phyloP scores from a whole-genome alignment of 2,797 vertebrate species.

The Babyrousa celebensis region DNA sequence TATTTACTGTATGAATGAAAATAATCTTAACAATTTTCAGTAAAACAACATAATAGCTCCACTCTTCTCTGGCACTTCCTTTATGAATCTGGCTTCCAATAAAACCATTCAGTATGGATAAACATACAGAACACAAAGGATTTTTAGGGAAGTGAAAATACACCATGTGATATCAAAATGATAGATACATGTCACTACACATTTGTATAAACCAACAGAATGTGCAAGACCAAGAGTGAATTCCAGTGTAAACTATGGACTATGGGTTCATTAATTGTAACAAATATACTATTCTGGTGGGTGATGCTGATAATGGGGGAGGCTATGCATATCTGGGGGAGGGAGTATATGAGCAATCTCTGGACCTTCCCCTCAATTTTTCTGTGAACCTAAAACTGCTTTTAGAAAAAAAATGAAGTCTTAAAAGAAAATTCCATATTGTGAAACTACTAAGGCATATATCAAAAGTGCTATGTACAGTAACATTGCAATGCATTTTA shows the following conservation, averaged over 20 bases:
- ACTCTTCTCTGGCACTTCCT: slow-evolving; percentile 7
- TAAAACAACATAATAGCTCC: slow-evolving; percentile 24
- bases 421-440: not conserved
- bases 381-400: not conserved
- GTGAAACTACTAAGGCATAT: not conserved
- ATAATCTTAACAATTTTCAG: slow-evolving; percentile 58
- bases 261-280: not conserved
- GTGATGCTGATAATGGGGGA: not conserved
- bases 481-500: slow-evolving; percentile 40
- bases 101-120: slow-evolving; percentile 35
- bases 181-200: not conserved
- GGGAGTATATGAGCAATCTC: not conserved
- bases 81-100: slow-evolving; percentile 45
- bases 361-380: not conserved
- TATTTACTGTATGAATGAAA: slow-evolving; percentile 71
- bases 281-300: not conserved
- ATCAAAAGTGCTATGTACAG: not conserved
- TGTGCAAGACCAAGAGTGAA: not conserved
- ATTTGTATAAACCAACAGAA: not conserved
- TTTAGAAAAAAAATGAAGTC: not conserved
- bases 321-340: not conserved
- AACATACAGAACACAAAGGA: not conserved
- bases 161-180: not conserved
- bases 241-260: not conserved
- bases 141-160: slow-evolving; percentile 10